Conservation (phyloP, 2,113 vertebrate species). For the Parus major region DNA sequence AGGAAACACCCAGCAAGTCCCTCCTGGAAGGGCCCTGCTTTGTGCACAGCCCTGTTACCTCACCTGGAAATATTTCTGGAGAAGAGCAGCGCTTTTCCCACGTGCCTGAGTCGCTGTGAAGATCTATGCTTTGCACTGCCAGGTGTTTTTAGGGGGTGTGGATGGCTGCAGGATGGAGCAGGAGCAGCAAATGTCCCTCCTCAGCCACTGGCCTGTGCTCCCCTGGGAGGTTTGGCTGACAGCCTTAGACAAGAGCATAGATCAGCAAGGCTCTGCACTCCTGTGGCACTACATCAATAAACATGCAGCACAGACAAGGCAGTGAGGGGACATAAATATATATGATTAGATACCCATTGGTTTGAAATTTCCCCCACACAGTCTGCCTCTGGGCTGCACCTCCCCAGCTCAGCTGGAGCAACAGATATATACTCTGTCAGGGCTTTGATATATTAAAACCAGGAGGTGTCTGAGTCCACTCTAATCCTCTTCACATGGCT, state of each 20-base stretch:
- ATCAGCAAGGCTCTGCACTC: background rate
- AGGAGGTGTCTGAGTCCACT: background rate
- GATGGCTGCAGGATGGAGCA: background rate
- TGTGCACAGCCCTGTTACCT: background rate
- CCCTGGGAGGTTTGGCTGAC: background rate
- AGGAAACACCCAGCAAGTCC: background rate
- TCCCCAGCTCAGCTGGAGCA: background rate
- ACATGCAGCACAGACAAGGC: background rate
- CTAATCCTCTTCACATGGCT: background rate
- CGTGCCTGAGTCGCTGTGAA: background rate
- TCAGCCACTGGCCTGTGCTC: background rate
- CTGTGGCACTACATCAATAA: background rate
- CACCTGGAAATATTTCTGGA: background rate
- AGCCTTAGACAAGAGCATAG: background rate
- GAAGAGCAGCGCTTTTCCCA: background rate
- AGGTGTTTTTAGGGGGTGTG: background rate
- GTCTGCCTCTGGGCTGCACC: background rate
- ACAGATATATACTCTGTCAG: background rate
- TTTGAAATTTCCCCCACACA: background rate
- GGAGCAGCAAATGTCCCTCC: background rate
- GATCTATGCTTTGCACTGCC: background rate
- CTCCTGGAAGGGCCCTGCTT: background rate
- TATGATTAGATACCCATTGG: constrained; percentile 7
- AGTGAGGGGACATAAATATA: background rate
- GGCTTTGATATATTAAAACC: constrained; percentile 6